Base-by-base conservation (phyloP, 2,113 vertebrate species). In the Stigmatopora argus region DNA sequence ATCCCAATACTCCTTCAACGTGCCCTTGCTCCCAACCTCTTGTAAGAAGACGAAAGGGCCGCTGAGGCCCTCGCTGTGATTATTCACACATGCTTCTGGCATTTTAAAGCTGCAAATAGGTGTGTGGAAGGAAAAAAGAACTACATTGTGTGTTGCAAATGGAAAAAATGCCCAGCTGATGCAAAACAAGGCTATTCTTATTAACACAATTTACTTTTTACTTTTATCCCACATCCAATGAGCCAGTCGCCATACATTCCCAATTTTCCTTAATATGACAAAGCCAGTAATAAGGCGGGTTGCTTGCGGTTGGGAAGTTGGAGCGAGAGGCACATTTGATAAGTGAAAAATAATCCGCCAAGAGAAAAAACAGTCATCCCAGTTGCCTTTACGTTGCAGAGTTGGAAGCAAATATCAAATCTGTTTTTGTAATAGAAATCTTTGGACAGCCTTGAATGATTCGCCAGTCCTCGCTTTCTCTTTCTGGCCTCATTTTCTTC, bases 321-420 rank as follows among this genome's bases (percentile, higher is more conserved):
- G 76, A 75, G 75, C 71, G 78, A 73, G 72, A 86, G 84, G 83
- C 85, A 80, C 73, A 81, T 88, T 85, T 84, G 86, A 90, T 89
- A 88, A 90, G 86, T 85, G 83, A 86, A 88, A 90, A 89, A 89
- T 86, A 84, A 89, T 86, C 85, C 79, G 82, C 83, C 85, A 83
- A 77, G 86, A 89, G 82, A 87, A 86, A 87, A 90, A 89, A 12
- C 83, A 89, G 85, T 78, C 73, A 73, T 79, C 80, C 79, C 84
- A 68, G 72, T 83, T 86, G 75, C 80, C 74, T 85, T 73, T 87
- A 82, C 87, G 80, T 73, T 68, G 62, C 78, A 82, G 70, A 69
- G 78, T 82, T 83, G 83, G 78, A 89, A 86, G 72, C 78, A 71
- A 78, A 85, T 88, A 82, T 78, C 64, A 86, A 89, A 88, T 87